Conservation (phyloP, 2,888 invertebrate genomes). For the Amorpha juglandis region DNA sequence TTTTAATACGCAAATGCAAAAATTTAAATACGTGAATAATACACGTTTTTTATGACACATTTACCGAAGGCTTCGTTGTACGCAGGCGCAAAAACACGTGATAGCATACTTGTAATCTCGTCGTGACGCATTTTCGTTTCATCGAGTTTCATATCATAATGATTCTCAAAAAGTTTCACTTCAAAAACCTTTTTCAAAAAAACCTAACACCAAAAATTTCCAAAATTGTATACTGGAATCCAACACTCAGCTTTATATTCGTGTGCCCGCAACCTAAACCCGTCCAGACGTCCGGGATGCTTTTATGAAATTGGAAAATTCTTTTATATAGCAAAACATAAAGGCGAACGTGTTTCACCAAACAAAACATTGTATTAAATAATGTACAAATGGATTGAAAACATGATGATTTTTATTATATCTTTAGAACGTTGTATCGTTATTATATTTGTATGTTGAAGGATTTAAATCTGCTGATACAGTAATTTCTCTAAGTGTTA, state of each 20-base stretch:
- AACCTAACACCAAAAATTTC: too few species aligned
- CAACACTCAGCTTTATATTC: conserved; percentile 11
- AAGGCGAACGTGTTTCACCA: conserved; percentile 33
- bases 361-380: conserved; percentile 35
- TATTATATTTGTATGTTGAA: neutral
- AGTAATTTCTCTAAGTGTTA: too few species aligned
- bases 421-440: neutral
- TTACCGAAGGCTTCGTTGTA: too few species aligned
- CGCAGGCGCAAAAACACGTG: too few species aligned
- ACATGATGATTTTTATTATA: conserved; percentile 21
- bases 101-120: too few species aligned
- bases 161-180: too few species aligned
- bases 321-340: conserved; percentile 34
- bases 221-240: neutral
- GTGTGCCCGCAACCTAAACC: conserved; percentile 18
- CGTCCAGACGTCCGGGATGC: conserved; percentile 31
- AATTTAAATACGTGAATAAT: too few species aligned
- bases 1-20: too few species aligned
- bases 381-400: conserved; percentile 20
- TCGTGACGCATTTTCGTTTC: too few species aligned
- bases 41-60: too few species aligned
- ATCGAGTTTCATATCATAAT: too few species aligned
- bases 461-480: too few species aligned
- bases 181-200: neutral
- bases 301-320: conserved; percentile 45